Conservation (phyloP, 2,113 vertebrate species). For the Telmatochromis sp. region DNA sequence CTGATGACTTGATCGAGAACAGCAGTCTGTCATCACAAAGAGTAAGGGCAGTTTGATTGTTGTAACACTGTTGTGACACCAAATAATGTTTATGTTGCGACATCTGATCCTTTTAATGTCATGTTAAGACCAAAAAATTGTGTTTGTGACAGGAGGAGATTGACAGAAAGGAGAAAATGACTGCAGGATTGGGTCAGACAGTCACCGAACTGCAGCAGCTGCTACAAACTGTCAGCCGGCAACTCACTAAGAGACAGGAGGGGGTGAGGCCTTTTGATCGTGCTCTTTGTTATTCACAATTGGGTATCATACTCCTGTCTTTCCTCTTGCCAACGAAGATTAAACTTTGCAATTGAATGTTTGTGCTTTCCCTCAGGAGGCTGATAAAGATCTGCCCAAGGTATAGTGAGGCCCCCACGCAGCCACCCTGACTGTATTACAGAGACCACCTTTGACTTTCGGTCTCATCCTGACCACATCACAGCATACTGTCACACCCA, state of each 20-base stretch:
- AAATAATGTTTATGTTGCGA: background rate
- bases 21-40: conserved; percentile 79
- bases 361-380: conserved; percentile 38
- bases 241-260: conserved; percentile 72
- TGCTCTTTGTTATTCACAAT: background rate
- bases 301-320: background rate
- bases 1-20: conserved; percentile 82
- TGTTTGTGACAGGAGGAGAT: conserved; percentile 75
- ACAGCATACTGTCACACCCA: conserved; percentile 33
- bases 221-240: conserved; percentile 80
- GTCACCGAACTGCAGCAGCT: conserved; percentile 87
- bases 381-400: conserved; percentile 54
- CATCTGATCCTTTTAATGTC: background rate
- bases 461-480: conserved; percentile 35
- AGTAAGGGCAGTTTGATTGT: conserved; percentile 58
- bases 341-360: background rate
- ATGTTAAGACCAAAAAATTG: background rate
- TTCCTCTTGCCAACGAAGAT: background rate
- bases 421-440: conserved; percentile 40
- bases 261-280: conserved; percentile 1
- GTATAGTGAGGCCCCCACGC: conserved; percentile 45
- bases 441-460: conserved; percentile 35
- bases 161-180: conserved; percentile 81
- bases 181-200: conserved; percentile 83
- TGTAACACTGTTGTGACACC: background rate